These are phyloP conservation scores for Drosophila trapezifrons DNA, from an alignment of 1,140 invertebrate species.

Conservation along the genomic window DNA sequence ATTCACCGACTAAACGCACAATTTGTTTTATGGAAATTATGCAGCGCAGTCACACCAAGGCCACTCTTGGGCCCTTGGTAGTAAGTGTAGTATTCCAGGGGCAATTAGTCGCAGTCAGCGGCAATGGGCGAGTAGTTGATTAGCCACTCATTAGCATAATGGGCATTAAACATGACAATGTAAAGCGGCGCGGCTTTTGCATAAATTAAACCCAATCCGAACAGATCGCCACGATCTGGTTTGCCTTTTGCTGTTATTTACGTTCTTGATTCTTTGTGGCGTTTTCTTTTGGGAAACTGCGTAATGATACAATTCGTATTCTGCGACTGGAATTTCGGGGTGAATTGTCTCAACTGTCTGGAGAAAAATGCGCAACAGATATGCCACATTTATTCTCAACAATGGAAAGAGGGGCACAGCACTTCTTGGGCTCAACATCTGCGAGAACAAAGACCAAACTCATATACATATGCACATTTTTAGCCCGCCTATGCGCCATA, in stretches of 20 bases:
- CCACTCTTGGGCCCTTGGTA: not conserved
- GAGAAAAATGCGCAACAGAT: slow-evolving; percentile 36
- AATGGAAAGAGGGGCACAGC: not conserved
- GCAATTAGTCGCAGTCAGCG: slow-evolving; percentile 52
- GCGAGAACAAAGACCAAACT: slow-evolving; percentile 31
- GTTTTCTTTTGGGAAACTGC: slow-evolving; percentile 14
- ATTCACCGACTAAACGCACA: slow-evolving; percentile 58
- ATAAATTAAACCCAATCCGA: slow-evolving; percentile 72
- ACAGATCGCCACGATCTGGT: slow-evolving; percentile 39
- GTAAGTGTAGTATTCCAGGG: not conserved
- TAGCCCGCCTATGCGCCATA: slow-evolving; percentile 30
- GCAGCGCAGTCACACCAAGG: slow-evolving; percentile 48
- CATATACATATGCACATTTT: slow-evolving; percentile 42
- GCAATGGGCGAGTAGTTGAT: slow-evolving; percentile 53
- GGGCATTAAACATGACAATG: slow-evolving; percentile 78
- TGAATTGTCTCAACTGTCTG: not conserved
- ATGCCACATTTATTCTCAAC: slow-evolving; percentile 5
- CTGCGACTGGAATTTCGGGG: slow-evolving; percentile 12
- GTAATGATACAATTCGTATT: slow-evolving; percentile 17
- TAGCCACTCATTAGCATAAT: slow-evolving; percentile 79
- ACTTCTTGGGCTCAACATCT: slow-evolving; percentile 15
- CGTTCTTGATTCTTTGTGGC: slow-evolving; percentile 17
- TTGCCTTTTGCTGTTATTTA: slow-evolving; percentile 18
- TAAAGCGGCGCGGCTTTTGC: slow-evolving; percentile 43
- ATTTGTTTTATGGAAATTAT: slow-evolving; percentile 59